Conservation (phyloP, 2,797 vertebrate species). For the Huso huso region DNA sequence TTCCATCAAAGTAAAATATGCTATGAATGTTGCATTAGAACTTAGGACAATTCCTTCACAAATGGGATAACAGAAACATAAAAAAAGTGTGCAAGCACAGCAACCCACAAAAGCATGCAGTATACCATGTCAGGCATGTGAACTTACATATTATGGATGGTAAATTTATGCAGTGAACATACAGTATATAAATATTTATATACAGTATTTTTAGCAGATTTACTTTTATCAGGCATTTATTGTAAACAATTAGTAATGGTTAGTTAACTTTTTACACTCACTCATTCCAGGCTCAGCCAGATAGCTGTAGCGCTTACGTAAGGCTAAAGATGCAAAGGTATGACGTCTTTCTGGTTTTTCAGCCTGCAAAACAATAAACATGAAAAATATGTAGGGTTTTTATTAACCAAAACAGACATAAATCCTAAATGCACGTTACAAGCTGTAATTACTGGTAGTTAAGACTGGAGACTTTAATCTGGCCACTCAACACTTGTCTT, state of each 20-base stretch:
- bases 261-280: constrained; percentile 81
- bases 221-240: constrained; percentile 51
- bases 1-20: constrained; percentile 58
- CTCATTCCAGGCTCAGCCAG: constrained; percentile 97
- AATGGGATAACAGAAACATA: constrained; percentile 55
- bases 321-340: constrained; percentile 97
- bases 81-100: constrained; percentile 80
- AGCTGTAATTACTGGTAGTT: too few species aligned
- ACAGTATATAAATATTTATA: constrained; percentile 22
- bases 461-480: too few species aligned
- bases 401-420: not conserved
- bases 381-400: constrained; percentile 35
- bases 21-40: constrained; percentile 50
- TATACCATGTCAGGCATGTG: constrained; percentile 73
- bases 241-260: constrained; percentile 52
- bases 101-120: constrained; percentile 80
- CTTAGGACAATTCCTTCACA: constrained; percentile 31
- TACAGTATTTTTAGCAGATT: constrained; percentile 11
- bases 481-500: too few species aligned
- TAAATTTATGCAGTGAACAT: constrained; percentile 65
- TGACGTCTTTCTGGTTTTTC: constrained; percentile 91
- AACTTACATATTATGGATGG: constrained; percentile 66
- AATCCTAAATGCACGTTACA: too few species aligned
- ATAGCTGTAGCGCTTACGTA: constrained; percentile 99
- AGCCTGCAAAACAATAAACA: constrained; percentile 75